phyloP scores from a whole-genome alignment of 1,140 invertebrate genomes.

The Elysia chlorotica region DNA sequence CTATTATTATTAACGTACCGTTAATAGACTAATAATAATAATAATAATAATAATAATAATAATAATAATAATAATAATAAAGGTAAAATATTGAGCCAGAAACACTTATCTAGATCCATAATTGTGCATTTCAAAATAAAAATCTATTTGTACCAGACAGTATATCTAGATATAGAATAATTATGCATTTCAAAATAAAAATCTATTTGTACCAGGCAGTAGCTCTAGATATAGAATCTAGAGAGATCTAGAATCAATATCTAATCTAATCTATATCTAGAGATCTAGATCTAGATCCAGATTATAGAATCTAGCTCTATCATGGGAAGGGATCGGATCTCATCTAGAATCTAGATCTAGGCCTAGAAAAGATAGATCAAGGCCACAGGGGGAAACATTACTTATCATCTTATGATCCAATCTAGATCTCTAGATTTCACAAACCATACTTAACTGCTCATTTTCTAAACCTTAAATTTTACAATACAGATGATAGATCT shows the following conservation, averaged over 20 bases:
- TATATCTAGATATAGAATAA: not conserved
- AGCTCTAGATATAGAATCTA: not conserved
- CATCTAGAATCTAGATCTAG: not conserved
- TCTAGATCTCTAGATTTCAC: not conserved
- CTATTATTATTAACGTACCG: no score
- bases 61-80: no score
- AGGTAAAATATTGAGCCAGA: no score
- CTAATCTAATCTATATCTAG: no score
- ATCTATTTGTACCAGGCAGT: not conserved
- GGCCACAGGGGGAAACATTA: not conserved
- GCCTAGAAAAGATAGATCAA: not conserved
- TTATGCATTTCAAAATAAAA: not conserved
- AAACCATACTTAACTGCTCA: not conserved
- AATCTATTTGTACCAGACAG: not conserved
- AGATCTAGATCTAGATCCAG: not conserved
- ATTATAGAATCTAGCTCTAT: not conserved
- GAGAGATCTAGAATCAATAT: no score
- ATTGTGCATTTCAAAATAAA: not conserved
- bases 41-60: no score
- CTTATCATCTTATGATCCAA: not conserved
- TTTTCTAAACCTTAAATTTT: not conserved
- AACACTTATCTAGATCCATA: not conserved
- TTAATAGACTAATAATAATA: no score
- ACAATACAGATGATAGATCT: not conserved
- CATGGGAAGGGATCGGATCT: not conserved